Base-by-base conservation (phyloP, 2,797 vertebrate genomes). In the Neosalanx taihuensis region DNA sequence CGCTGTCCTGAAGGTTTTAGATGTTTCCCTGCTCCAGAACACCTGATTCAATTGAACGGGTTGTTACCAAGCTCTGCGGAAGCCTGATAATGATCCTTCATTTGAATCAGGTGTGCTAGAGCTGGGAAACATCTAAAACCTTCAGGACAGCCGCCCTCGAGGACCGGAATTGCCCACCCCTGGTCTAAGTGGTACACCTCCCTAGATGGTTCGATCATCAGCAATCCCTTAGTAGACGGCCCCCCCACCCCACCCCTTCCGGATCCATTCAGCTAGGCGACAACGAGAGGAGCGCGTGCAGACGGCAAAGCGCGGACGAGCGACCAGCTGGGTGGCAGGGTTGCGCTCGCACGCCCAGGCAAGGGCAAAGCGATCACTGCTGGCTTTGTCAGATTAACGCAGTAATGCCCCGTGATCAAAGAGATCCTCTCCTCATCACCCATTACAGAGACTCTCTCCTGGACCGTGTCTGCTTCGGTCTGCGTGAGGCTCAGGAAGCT, bases 351-450 rank as follows among this genome's bases (percentile, higher is more conserved):
- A 64, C 31, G 57, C 51, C 56, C 18, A 61, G 70, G 62, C 64
- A 76, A 76, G 81, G 77, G 67, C 73, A 78, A 76, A 78, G 64
- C n/a, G 72, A 72, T 76, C 53, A 68, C 37, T 23, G 30, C 33
- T 23, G 26, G 73, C 64, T 84, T 72, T 70, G 20, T 15, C 41
- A 60, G 73, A 79, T 81, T 81, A 79, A 59, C 37, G 51, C 53
- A 64, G 74, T 72, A 69, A 82, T 63, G 49, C 63, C 30, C 62
- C 23, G 31, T 79, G 67, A 71, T 63, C 71, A 62, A 72, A 72
- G 58, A 71, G 33, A 74, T 71, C 69, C 49, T 46, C 68, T 70
- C 17, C 51, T 74, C 68, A 51, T 41, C 49, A 15, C 56, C 49
- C 31, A 1, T 18, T 46, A 51, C 30, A 63, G 33, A 57, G 17